A percentile compares a stretch with the other conserved stretches of the same genome.
Evolutionary conservation across 2,888 invertebrate species (phyloP).

Genomic region (Phoenoteleia sp.): DNA sequence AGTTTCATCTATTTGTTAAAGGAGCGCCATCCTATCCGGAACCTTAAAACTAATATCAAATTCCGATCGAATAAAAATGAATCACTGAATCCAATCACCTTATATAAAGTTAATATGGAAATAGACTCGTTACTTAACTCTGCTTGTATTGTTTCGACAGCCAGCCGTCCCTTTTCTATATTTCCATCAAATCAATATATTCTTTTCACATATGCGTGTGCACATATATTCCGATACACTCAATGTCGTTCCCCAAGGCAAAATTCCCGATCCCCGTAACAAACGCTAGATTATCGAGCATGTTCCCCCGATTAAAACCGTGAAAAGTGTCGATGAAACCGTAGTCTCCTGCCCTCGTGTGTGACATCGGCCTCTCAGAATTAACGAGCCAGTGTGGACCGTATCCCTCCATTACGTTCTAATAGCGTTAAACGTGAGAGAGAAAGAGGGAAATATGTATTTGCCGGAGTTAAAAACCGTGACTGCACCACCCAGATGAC

Average conservation of each 20-base stretch:
- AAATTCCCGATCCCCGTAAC: slow-evolving; percentile 30
- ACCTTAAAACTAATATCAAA: slow-evolving; percentile 22
- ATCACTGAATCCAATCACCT: slow-evolving; percentile 32
- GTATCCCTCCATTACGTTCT: slow-evolving; percentile 83
- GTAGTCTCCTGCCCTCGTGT: slow-evolving; percentile 43
- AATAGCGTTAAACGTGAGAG: slow-evolving; percentile 81
- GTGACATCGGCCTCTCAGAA: slow-evolving; percentile 62
- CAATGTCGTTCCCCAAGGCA: slow-evolving; percentile 27
- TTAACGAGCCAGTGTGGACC: slow-evolving; percentile 67
- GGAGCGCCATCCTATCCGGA: background rate
- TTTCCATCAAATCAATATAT: slow-evolving; percentile 57
- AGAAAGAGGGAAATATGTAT: slow-evolving; percentile 75
- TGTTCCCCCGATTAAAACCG: slow-evolving; percentile 70
- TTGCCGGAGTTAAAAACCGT: slow-evolving; percentile 83
- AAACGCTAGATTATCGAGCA: slow-evolving; percentile 57
- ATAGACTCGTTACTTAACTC: slow-evolving; percentile 41
- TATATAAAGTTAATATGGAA: slow-evolving; percentile 40
- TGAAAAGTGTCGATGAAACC: slow-evolving; percentile 69
- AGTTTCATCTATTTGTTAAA: slow-evolving; percentile 28
- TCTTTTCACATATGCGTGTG: slow-evolving; percentile 63
- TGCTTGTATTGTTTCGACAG: slow-evolving; percentile 23
- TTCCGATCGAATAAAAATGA: slow-evolving; percentile 34
- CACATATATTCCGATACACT: slow-evolving; percentile 54
- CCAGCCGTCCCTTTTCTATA: slow-evolving; percentile 13
- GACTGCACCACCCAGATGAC: slow-evolving; percentile 75